Evolutionary conservation across 2,113 vertebrate species (phyloP).

Genomic region (Callipepla squamata): DNA sequence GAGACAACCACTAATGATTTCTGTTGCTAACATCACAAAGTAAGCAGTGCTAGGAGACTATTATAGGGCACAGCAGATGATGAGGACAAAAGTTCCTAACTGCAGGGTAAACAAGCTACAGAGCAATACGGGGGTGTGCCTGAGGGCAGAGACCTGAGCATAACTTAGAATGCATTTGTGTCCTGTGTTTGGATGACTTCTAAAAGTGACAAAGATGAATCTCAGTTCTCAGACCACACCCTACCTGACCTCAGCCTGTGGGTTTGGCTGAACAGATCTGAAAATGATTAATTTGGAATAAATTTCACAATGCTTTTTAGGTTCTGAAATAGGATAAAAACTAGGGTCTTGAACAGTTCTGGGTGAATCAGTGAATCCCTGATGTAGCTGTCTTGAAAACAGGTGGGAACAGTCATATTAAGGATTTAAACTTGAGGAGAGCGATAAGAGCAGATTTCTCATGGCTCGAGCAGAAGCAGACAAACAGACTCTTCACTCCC

Average conservation of each 20-base stretch:
- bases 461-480: not conserved
- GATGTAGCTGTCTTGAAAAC: not conserved
- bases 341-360: not conserved
- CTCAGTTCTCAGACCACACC: not conserved
- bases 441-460: not conserved
- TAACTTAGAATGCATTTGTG: not conserved
- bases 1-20: not conserved
- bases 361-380: not conserved
- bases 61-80: not conserved
- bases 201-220: not conserved
- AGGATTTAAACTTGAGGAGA: not conserved
- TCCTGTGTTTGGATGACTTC: not conserved
- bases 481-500: not conserved
- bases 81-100: not conserved
- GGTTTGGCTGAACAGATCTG: not conserved
- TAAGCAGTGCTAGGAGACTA: not conserved
- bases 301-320: not conserved
- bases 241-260: not conserved
- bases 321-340: not conserved
- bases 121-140: not conserved
- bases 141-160: not conserved
- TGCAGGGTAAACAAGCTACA: not conserved
- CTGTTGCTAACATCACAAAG: not conserved
- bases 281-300: not conserved
- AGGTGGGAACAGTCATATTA: not conserved